These are phyloP conservation scores for Tragulus kanchil DNA, from an alignment of 2,113 vertebrate genomes.

Conservation along the genomic window DNA sequence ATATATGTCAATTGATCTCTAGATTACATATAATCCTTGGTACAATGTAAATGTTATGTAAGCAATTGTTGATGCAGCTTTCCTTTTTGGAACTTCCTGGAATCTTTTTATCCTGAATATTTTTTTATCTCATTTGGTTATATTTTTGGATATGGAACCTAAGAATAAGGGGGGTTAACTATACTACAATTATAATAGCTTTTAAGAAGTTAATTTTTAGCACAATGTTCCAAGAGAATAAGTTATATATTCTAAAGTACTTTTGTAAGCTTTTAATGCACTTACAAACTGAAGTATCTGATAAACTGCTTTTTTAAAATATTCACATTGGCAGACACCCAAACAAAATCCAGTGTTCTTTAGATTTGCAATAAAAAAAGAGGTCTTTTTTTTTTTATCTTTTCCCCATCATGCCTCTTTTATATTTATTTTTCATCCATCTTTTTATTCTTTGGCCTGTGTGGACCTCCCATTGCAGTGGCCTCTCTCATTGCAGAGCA, in stretches of 20 bases:
- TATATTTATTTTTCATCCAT: no score
- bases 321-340: neutral
- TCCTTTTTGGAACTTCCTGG: neutral
- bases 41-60: neutral
- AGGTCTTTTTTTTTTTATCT: neutral
- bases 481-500: no score
- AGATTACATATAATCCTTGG: neutral
- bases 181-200: neutral
- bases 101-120: neutral
- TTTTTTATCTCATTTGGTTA: neutral
- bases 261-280: neutral
- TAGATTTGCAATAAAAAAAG: neutral
- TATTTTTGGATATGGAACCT: neutral
- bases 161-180: neutral
- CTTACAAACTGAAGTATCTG: neutral
- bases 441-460: no score
- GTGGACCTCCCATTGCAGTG: no score
- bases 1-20: neutral
- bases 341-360: slow-evolving; percentile 24
- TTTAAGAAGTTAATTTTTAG: slow-evolving; percentile 26
- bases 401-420: no score
- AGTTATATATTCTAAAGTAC: neutral
- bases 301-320: slow-evolving; percentile 18
- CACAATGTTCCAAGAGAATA: neutral
- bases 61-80: neutral